Conservation (phyloP, 2,797 vertebrate genomes). For the Lutra lutra region DNA sequence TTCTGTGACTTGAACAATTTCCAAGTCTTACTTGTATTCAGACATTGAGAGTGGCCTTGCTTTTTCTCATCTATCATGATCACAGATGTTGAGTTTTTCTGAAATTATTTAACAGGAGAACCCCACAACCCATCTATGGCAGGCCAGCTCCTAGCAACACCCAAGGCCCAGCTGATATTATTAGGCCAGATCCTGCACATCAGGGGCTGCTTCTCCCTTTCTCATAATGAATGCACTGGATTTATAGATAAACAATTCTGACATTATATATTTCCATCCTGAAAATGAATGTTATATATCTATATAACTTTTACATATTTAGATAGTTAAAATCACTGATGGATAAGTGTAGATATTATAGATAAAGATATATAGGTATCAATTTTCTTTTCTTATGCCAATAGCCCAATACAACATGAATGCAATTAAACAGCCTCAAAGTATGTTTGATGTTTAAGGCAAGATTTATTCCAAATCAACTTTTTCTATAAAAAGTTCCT, state of each 20-base stretch:
- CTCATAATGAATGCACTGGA: not conserved
- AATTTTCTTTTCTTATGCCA: too few species aligned
- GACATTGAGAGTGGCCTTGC: not conserved
- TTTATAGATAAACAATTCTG: not conserved
- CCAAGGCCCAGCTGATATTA: not conserved
- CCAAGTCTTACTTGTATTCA: not conserved
- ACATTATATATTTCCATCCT: not conserved
- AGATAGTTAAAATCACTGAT: too few species aligned
- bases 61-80: not conserved
- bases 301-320: too few species aligned
- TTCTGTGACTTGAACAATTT: not conserved
- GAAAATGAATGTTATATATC: not conserved
- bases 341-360: too few species aligned
- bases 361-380: too few species aligned
- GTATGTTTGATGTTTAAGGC: too few species aligned
- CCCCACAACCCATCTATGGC: too few species aligned
- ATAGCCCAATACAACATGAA: too few species aligned
- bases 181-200: not conserved
- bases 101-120: not conserved
- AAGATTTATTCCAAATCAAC: too few species aligned
- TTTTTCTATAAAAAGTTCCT: too few species aligned
- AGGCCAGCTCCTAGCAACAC: not conserved
- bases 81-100: not conserved
- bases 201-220: not conserved
- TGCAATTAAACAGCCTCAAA: too few species aligned